Conservation (phyloP, 2,113 vertebrate species). For the Scartelaos histophorus region DNA sequence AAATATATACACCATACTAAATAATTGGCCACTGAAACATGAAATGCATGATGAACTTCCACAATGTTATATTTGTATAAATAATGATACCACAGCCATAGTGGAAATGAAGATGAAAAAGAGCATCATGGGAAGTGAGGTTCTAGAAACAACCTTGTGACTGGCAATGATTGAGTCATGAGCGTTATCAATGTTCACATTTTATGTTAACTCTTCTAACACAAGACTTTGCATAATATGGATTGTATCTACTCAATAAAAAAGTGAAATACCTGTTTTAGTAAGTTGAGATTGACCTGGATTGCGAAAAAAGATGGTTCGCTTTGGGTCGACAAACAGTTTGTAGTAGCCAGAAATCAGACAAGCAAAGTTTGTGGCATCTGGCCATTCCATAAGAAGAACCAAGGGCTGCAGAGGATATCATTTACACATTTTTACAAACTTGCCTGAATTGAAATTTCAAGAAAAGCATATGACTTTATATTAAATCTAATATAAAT, state of each 20-base stretch:
- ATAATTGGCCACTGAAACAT: slow-evolving; percentile 50
- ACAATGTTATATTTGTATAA: slow-evolving; percentile 45
- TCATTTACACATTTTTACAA: not conserved
- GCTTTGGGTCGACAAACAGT: slow-evolving; percentile 94
- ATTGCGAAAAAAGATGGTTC: slow-evolving; percentile 87
- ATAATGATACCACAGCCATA: slow-evolving; percentile 50
- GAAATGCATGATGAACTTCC: slow-evolving; percentile 42
- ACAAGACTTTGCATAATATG: slow-evolving; percentile 18
- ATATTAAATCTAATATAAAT: not conserved
- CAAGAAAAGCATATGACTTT: not conserved
- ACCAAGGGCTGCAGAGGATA: slow-evolving; percentile 85
- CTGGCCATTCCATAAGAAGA: slow-evolving; percentile 97
- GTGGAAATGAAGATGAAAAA: slow-evolving; percentile 61
- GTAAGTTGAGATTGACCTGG: slow-evolving; percentile 89
- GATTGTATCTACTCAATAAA: not conserved
- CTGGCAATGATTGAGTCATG: slow-evolving; percentile 61
- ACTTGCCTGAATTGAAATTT: not conserved
- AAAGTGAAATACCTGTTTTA: slow-evolving; percentile 91
- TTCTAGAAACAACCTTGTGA: slow-evolving; percentile 49
- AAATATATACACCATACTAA: slow-evolving; percentile 34
- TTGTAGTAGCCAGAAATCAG: slow-evolving; percentile 97
- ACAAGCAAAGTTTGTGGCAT: slow-evolving; percentile 95
- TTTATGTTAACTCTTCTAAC: slow-evolving; percentile 35
- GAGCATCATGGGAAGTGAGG: slow-evolving; percentile 67
- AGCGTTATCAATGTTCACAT: slow-evolving; percentile 52